phyloP scores from a whole-genome alignment of 1,140 invertebrate species.

The Ctenoplectra terminalis region DNA sequence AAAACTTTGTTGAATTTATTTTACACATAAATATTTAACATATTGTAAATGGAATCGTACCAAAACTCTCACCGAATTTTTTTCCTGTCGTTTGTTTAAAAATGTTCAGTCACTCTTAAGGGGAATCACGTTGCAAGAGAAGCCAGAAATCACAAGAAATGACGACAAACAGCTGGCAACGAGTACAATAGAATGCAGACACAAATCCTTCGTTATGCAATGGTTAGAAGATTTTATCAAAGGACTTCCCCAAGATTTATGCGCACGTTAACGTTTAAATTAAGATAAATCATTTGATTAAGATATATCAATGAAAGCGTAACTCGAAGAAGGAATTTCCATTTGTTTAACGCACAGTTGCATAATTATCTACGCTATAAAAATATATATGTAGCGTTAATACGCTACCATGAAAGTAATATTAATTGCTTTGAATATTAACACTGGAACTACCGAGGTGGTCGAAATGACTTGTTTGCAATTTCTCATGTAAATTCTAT shows the following conservation, averaged over 20 bases:
- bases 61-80: neutral
- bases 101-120: slow-evolving; percentile 43
- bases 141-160: slow-evolving; percentile 41
- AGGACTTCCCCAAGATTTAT: slow-evolving; percentile 42
- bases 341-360: neutral
- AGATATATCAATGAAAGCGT: neutral
- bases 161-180: slow-evolving; percentile 35
- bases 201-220: slow-evolving; percentile 47
- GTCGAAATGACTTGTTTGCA: too few relatives aligned
- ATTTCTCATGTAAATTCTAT: too few relatives aligned
- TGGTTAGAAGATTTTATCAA: slow-evolving; percentile 38
- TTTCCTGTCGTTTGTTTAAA: neutral
- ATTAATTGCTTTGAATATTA: too few relatives aligned
- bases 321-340: neutral
- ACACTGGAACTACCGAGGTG: too few relatives aligned
- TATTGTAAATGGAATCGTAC: neutral
- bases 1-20: too few relatives aligned
- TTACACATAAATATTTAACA: neutral
- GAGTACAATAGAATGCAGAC: neutral
- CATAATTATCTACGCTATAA: neutral
- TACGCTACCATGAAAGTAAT: too few relatives aligned
- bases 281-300: slow-evolving; percentile 14
- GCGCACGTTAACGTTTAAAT: neutral
- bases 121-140: slow-evolving; percentile 36
- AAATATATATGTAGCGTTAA: too few relatives aligned